Evolutionary conservation across 2,888 invertebrate genomes (phyloP).

Genomic region (Kryphioiulus occultus): DNA sequence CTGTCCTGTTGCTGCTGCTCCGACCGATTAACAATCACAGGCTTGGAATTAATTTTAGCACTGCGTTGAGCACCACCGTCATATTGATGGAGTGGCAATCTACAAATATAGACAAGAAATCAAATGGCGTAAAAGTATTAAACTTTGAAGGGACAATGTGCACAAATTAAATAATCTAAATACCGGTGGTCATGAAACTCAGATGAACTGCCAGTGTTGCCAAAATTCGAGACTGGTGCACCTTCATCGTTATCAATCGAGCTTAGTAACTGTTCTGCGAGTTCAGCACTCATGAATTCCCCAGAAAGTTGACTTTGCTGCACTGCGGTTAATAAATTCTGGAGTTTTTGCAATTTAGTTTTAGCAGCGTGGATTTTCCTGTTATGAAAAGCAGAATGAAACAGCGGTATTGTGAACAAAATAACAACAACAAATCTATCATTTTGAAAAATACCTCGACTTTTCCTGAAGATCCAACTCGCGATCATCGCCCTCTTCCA

Average conservation of each 20-base stretch:
- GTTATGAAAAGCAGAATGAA: neutral
- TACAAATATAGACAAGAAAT: neutral
- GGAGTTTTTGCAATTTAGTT: slow-evolving; percentile 50
- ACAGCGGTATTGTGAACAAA: too few species aligned
- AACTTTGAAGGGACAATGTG: neutral
- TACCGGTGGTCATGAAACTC: slow-evolving; percentile 12
- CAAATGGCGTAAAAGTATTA: neutral
- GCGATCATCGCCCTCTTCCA: slow-evolving; percentile 23
- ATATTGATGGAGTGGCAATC: neutral
- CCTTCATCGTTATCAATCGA: slow-evolving; percentile 48
- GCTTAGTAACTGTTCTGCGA: slow-evolving; percentile 46
- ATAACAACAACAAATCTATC: neutral
- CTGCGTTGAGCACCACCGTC: neutral
- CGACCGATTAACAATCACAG: neutral
- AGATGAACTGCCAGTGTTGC: neutral
- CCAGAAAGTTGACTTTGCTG: slow-evolving; percentile 49
- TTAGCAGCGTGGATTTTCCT: slow-evolving; percentile 49
- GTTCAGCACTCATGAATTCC: slow-evolving; percentile 16
- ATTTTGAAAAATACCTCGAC: neutral
- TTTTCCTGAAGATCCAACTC: slow-evolving; percentile 33
- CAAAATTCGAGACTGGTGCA: neutral
- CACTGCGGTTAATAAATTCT: slow-evolving; percentile 43
- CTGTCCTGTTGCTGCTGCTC: neutral
- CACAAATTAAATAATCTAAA: neutral
- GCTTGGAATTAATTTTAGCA: slow-evolving; percentile 7